A percentile compares a stretch with the other conserved stretches of the same genome.
These are phyloP conservation scores for Asobara japonica DNA, from an alignment of 1,140 invertebrate species.

Conservation along the genomic window DNA sequence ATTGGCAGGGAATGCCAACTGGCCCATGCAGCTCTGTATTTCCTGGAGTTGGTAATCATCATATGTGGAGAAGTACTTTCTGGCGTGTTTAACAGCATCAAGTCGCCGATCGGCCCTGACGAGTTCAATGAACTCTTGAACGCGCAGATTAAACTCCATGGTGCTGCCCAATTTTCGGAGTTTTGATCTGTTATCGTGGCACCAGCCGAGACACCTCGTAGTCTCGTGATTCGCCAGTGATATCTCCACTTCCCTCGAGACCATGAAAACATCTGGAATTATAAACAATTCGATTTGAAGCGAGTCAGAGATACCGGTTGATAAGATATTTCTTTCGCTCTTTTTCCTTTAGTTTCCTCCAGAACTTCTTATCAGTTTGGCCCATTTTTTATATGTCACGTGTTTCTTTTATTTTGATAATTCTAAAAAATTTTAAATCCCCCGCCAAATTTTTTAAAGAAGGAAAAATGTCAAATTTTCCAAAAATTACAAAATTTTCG, in stretches of 20 bases:
- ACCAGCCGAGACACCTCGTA: conserved; percentile 92
- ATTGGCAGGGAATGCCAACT: conserved; percentile 88
- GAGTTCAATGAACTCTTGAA: conserved; percentile 94
- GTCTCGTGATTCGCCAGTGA: conserved; percentile 85
- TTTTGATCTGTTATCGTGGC: conserved; percentile 97
- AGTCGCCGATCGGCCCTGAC: conserved; percentile 85
- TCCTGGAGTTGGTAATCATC: conserved; percentile 88
- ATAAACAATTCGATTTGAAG: no score
- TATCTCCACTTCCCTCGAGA: conserved; percentile 87
- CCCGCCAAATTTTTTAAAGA: no score
- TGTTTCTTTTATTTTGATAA: no score
- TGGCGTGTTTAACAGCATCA: conserved; percentile 93
- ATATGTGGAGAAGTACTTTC: conserved; percentile 89
- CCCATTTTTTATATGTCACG: no score
- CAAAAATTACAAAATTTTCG: no score
- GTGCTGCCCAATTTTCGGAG: conserved; percentile 90
- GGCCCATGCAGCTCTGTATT: conserved; percentile 94
- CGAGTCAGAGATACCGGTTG: no score
- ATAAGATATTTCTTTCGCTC: no score
- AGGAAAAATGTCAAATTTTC: no score
- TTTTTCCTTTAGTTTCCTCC: no score
- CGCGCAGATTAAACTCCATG: conserved; percentile 91
- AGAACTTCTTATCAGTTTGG: no score
- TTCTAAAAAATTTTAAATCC: no score
- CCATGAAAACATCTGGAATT: conserved; percentile 83